Evolutionary conservation across 2,888 invertebrate species (phyloP), one percentile per base, ranked within the genome.

Genomic region (Busseola fusca): DNA sequence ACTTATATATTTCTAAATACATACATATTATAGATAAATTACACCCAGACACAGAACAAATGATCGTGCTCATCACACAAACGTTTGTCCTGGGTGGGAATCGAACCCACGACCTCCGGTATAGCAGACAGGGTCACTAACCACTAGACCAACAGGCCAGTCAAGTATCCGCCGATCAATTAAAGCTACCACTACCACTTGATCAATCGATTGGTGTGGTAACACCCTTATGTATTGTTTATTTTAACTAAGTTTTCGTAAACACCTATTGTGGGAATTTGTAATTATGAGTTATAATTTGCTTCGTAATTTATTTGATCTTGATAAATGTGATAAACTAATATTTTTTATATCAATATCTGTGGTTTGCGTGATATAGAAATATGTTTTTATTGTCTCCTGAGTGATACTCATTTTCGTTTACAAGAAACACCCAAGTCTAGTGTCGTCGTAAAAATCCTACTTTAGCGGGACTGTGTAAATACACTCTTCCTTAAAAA

Each of bases 401-500:
- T 34, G 7, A 34, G n/a, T 18, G 57, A 30, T 30, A 57, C 16
- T 57, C 16, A 30, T 57, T 63, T 16, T n/a, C 6, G n/a, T 57
- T 63, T n/a, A 10, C 6, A 6, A n/a, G 6, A 18, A 30, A 30
- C 14, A 18, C 3, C 0, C 14, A 30, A 30, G 3, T 21, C 30
- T 63, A 25, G 59, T 72, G 79, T 82, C 64, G 52, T 66, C 52
- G 16, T 54, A 25, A 56, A 66, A 64, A 63, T 64, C 18, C 18
- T 45, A 48, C 50, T 27, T 52, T 58, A 30, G 25, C 9, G 42
- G 60, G 45, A 62, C 21, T 72, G 69, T 80, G 58, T 73, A 64
- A 64, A 78, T 60, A 82, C 74, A 79, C 64, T 69, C 48, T 72
- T 72, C 64, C 48, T 67, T 50, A 81, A 45, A 48, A 54, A 34